Percentiles rank a stretch among this genome's conserved stretches.
phyloP scores from a whole-genome alignment of 2,113 vertebrate genomes.

The Barnardius zonarius region DNA sequence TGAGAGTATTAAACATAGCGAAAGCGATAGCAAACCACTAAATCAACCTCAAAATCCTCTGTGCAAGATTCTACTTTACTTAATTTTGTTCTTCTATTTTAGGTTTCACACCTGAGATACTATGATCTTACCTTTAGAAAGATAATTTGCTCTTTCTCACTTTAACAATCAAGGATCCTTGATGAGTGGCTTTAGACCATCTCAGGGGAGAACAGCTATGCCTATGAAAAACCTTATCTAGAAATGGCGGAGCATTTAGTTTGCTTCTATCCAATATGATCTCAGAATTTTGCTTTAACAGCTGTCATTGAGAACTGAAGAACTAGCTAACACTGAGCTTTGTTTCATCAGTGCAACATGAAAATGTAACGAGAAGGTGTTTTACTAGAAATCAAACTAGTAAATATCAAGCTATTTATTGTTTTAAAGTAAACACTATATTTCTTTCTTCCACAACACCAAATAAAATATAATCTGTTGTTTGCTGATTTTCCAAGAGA shows the following conservation, averaged over 20 bases:
- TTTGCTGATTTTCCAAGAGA: not conserved
- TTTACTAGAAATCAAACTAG: not conserved
- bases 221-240: constrained; percentile 50
- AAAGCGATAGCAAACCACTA: constrained; percentile 16
- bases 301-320: not conserved
- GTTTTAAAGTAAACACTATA: not conserved
- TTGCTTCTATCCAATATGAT: constrained; percentile 7
- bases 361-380: not conserved
- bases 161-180: constrained; percentile 18
- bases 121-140: constrained; percentile 59
- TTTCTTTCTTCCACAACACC: not conserved
- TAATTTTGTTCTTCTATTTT: constrained; percentile 52
- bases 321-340: not conserved
- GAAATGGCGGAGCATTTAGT: constrained; percentile 39
- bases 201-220: not conserved
- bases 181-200: constrained; percentile 13
- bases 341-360: not conserved
- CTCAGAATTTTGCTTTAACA: constrained; percentile 13
- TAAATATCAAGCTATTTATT: not conserved
- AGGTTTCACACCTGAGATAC: constrained; percentile 26
- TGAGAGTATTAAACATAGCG: not conserved
- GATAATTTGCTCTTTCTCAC: constrained; percentile 6
- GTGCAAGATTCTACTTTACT: not conserved
- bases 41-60: constrained; percentile 27
- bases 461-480: not conserved